Percentiles rank a stretch among this genome's conserved stretches.
These are phyloP conservation scores for Chiloscyllium plagiosum DNA, from an alignment of 2,113 vertebrate genomes.

Conservation along the genomic window DNA sequence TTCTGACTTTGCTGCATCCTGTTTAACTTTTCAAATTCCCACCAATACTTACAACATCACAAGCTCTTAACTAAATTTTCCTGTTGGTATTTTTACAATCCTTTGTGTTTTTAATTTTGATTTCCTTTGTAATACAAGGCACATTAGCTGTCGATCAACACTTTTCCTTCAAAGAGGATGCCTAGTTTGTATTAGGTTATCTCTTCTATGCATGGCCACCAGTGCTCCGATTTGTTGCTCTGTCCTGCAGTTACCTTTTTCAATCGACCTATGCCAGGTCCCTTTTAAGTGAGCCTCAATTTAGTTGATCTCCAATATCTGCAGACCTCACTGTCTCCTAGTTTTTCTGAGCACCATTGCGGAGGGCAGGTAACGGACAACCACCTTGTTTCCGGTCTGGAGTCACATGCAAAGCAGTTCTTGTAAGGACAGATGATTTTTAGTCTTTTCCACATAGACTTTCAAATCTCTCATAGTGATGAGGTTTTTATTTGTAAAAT, in stretches of 20 bases:
- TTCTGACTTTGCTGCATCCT: not conserved
- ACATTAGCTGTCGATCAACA: not conserved
- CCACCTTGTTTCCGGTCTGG: no score
- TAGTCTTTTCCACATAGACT: not conserved
- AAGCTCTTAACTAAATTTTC: not conserved
- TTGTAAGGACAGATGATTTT: not conserved
- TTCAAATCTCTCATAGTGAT: not conserved
- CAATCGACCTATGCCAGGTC: not conserved
- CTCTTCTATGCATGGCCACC: not conserved
- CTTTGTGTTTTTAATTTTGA: not conserved
- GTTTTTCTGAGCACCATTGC: no score
- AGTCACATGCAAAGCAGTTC: no score
- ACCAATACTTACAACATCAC: not conserved
- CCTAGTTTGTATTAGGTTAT: not conserved
- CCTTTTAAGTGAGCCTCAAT: no score
- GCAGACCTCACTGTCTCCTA: no score
- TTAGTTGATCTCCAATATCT: no score
- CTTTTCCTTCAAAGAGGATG: not conserved
- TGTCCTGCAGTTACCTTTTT: not conserved
- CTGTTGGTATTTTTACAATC: not conserved
- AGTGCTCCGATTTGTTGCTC: not conserved
- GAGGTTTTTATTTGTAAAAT: not conserved
- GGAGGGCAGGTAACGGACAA: no score
- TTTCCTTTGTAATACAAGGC: not conserved
- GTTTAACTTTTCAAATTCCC: not conserved